Percentiles rank a stretch among this genome's conserved stretches.
Evolutionary conservation across 2,113 vertebrate species (phyloP).

Genomic region (Cyanoliseus patagonus): DNA sequence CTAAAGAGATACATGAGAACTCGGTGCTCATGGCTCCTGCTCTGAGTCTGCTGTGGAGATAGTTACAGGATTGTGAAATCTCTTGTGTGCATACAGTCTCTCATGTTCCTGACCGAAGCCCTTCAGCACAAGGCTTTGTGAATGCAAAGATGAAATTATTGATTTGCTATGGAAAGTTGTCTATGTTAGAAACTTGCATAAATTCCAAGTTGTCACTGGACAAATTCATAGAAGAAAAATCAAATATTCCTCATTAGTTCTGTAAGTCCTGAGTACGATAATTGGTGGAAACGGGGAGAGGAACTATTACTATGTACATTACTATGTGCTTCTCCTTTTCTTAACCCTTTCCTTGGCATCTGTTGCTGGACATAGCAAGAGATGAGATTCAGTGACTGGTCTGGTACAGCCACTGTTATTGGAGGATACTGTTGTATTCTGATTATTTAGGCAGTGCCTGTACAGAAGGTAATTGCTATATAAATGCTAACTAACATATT

Average conservation of each 20-base stretch:
- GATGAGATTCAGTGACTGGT: not conserved
- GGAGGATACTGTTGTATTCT: not conserved
- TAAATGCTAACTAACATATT: not conserved
- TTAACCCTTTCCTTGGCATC: not conserved
- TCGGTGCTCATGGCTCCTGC: not conserved
- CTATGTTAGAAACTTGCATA: not conserved
- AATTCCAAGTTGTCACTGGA: not conserved
- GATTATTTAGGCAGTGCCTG: not conserved
- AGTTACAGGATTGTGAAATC: not conserved
- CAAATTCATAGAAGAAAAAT: not conserved
- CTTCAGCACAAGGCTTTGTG: not conserved
- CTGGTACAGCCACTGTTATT: not conserved
- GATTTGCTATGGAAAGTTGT: not conserved
- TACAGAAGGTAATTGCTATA: not conserved
- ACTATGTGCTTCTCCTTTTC: not conserved
- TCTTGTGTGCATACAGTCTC: not conserved
- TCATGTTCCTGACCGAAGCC: not conserved
- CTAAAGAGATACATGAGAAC: not conserved
- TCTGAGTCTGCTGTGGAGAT: not conserved
- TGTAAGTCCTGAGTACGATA: not conserved
- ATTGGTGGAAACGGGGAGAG: not conserved
- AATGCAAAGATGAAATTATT: not conserved
- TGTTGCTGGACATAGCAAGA: not conserved
- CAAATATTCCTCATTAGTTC: not conserved
- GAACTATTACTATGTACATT: not conserved